Conservation (phyloP, 1,140 invertebrate species). For the Leptinotarsa undecemlineata region DNA sequence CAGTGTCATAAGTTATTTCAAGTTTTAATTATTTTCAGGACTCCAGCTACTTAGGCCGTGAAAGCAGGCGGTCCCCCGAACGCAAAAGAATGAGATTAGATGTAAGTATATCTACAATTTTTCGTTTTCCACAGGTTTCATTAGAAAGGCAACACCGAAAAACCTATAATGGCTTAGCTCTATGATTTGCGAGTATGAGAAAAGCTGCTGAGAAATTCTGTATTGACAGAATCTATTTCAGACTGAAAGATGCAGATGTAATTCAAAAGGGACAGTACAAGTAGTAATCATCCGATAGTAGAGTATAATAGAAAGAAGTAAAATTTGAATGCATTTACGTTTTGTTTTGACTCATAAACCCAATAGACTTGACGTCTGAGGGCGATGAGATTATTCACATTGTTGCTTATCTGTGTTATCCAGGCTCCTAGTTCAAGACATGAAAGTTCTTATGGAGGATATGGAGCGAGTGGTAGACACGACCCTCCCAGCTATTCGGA, state of each 20-base stretch:
- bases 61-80: slow-evolving; percentile 50
- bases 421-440: slow-evolving; percentile 52
- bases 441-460: slow-evolving; percentile 47
- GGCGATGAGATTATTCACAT: background rate
- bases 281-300: background rate
- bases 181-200: background rate
- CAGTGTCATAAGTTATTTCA: background rate
- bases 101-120: slow-evolving; percentile 41
- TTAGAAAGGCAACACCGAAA: slow-evolving; percentile 4
- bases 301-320: background rate
- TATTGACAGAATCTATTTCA: background rate
- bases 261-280: background rate
- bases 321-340: slow-evolving; percentile 1
- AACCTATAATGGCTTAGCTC: background rate
- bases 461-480: slow-evolving; percentile 43
- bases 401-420: slow-evolving; percentile 38
- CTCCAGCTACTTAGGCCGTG: slow-evolving; percentile 34
- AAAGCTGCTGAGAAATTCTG: background rate
- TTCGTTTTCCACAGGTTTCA: slow-evolving; percentile 11
- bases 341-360: slow-evolving; percentile 2
- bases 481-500: slow-evolving; percentile 39
- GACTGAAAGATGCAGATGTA: background rate
- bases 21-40: slow-evolving; percentile 41
- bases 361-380: slow-evolving; percentile 7
- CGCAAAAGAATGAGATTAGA: slow-evolving; percentile 50